Percentiles rank a stretch among this genome's conserved stretches.
phyloP scores from a whole-genome alignment of 2,888 invertebrate species.

The Drepana falcataria region DNA sequence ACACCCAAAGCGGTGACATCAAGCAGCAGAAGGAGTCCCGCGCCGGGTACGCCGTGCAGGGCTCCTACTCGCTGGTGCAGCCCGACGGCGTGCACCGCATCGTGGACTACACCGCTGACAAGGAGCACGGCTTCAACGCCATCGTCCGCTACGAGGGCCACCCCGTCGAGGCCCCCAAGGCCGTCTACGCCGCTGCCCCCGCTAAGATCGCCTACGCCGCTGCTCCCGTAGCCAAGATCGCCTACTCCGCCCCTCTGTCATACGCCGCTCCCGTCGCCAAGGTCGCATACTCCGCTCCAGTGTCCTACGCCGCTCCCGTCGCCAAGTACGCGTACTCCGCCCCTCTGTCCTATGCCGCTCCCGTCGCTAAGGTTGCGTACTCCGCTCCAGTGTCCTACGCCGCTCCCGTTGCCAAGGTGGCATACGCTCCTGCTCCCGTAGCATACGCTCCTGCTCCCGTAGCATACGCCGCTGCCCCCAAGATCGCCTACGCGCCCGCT shows the following conservation, averaged over 20 bases:
- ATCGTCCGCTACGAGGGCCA: conserved; percentile 65
- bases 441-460: conserved; percentile 20
- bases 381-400: conserved; percentile 24
- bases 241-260: conserved; percentile 29
- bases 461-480: conserved; percentile 26
- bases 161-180: conserved; percentile 28
- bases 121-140: conserved; percentile 66
- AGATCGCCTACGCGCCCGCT: conserved; percentile 24
- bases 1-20: conserved; percentile 62
- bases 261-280: conserved; percentile 30
- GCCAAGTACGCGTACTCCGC: conserved; percentile 34
- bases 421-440: conserved; percentile 25
- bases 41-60: conserved; percentile 61
- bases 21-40: conserved; percentile 69
- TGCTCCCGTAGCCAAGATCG: conserved; percentile 24
- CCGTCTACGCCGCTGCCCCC: conserved; percentile 28
- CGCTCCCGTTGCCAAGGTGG: conserved; percentile 27
- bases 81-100: conserved; percentile 67
- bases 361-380: conserved; percentile 25
- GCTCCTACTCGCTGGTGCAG: conserved; percentile 70
- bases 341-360: conserved; percentile 27
- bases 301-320: conserved; percentile 27
- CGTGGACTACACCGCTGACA: conserved; percentile 67
- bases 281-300: conserved; percentile 19
- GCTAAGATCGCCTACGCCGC: conserved; percentile 31